These are phyloP conservation scores for Sipha flava DNA, from an alignment of 1,140 invertebrate genomes.

Conservation along the genomic window DNA sequence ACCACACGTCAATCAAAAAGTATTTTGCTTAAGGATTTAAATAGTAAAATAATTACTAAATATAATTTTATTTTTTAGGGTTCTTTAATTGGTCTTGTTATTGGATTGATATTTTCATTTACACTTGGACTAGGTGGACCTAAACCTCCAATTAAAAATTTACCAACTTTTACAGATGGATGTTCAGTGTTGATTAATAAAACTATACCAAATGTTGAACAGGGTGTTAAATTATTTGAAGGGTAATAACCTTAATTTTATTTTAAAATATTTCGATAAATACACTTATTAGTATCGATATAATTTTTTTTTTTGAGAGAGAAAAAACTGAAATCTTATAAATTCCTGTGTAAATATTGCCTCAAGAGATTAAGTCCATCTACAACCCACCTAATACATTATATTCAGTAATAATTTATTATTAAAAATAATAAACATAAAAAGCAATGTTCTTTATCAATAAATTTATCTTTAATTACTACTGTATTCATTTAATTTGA, in stretches of 20 bases:
- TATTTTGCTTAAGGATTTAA: conserved; percentile 34
- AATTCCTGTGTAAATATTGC: too few relatives aligned
- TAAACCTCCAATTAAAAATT: conserved; percentile 49
- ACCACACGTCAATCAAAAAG: conserved; percentile 52
- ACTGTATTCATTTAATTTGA: too few relatives aligned
- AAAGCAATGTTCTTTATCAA: too few relatives aligned
- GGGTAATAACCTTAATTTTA: background rate
- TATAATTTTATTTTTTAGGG: conserved; percentile 48
- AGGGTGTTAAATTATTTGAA: background rate
- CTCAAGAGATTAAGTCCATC: too few relatives aligned
- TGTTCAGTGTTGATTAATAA: conserved; percentile 14
- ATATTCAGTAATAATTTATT: too few relatives aligned
- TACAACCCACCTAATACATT: too few relatives aligned
- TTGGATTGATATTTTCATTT: conserved; percentile 59
- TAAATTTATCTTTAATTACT: too few relatives aligned
- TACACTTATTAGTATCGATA: too few relatives aligned
- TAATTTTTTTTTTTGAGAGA: too few relatives aligned
- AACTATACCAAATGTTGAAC: background rate
- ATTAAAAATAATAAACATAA: too few relatives aligned
- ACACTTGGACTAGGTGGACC: conserved; percentile 82
- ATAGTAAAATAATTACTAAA: background rate
- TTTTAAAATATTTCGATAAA: too few relatives aligned
- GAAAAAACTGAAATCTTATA: too few relatives aligned
- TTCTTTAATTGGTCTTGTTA: conserved; percentile 55
- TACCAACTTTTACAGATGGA: conserved; percentile 28